These are phyloP conservation scores for Neolamprologus toae DNA, from an alignment of 2,113 vertebrate species.

Conservation along the genomic window DNA sequence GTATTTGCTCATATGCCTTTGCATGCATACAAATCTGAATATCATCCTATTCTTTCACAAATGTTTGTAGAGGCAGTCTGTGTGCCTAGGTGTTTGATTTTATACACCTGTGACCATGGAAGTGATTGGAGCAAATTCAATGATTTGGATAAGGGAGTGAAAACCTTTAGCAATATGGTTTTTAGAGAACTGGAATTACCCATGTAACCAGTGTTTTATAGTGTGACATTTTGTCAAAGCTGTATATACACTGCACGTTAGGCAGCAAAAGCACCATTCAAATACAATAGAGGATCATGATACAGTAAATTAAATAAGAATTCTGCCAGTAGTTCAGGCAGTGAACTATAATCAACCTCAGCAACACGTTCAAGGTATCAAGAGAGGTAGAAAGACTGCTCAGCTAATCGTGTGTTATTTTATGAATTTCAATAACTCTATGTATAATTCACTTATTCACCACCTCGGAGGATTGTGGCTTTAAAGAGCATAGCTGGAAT, in stretches of 20 bases:
- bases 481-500: slow-evolving; percentile 18
- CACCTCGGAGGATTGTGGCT: background rate
- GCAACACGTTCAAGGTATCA: background rate
- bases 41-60: background rate
- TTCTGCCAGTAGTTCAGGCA: background rate
- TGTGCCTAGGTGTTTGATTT: background rate
- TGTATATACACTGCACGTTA: background rate
- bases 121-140: background rate
- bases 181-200: background rate
- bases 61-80: background rate
- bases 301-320: background rate
- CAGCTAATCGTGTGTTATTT: background rate
- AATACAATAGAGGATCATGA: background rate
- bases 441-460: slow-evolving; percentile 23
- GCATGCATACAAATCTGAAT: background rate
- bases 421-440: background rate
- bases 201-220: background rate
- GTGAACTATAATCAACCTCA: background rate
- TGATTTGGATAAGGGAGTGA: background rate
- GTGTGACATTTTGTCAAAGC: background rate
- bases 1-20: background rate
- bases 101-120: background rate
- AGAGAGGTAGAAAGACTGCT: background rate
- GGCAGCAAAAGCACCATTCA: background rate
- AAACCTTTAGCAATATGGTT: background rate